These are phyloP conservation scores for Lagorchestes hirsutus DNA, from an alignment of 2,797 vertebrate species.

Conservation along the genomic window DNA sequence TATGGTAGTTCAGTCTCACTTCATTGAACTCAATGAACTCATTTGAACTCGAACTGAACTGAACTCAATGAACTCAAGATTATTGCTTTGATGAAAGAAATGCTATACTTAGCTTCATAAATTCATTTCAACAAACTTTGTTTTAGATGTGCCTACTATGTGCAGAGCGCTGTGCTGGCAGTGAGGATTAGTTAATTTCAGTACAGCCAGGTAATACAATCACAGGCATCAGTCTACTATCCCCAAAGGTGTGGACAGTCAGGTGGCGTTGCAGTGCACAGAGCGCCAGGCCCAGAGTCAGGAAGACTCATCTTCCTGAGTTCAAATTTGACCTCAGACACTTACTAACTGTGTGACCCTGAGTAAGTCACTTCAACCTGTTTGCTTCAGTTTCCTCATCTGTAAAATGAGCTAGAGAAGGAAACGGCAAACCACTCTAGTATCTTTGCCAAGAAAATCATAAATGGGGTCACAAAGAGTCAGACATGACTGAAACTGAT, in stretches of 20 bases:
- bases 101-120: conserved; percentile 17
- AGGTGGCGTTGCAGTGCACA: not conserved
- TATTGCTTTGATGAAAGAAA: conserved; percentile 29
- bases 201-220: conserved; percentile 36
- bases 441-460: not conserved
- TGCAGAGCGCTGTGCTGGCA: not conserved
- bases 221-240: conserved; percentile 43
- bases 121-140: conserved; percentile 30
- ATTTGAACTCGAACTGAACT: no score
- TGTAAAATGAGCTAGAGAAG: not conserved
- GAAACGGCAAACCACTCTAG: not conserved
- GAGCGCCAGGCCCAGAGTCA: not conserved
- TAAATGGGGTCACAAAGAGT: not conserved
- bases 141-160: not conserved
- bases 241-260: not conserved
- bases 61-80: conserved; percentile 18
- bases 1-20: conserved; percentile 37
- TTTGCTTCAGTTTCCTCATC: not conserved
- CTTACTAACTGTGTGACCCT: not conserved
- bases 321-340: not conserved
- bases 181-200: conserved; percentile 16
- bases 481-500: not conserved
- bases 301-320: no score
- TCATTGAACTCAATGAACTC: conserved; percentile 9
- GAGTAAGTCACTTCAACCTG: not conserved